Base-by-base conservation (phyloP, 1,140 invertebrate species). In the Drosophila pseudoananassae region DNA sequence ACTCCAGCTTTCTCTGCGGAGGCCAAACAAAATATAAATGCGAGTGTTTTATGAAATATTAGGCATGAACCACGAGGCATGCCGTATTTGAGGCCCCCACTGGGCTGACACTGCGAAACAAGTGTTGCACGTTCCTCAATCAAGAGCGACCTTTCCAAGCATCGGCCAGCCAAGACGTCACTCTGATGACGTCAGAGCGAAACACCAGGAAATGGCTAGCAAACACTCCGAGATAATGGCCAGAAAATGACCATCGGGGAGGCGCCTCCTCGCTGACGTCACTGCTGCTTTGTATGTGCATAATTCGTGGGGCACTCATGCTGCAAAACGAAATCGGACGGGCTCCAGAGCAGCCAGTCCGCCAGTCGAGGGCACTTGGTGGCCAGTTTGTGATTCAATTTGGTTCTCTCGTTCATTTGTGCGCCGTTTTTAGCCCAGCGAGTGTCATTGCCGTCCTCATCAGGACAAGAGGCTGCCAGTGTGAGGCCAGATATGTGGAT, bases 341-440 rank as follows among this genome's bases (percentile, higher is more conserved):
- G 36, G 51, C 58, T 20, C 43, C 51, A 9, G 29, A 56, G 23
- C 29, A 33, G 33, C 14, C 57, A 33, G 33, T n/a, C 57, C 8
- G 23, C 20, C 43, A 69, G 50, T 69, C 63, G 79, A 70, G 75
- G 51, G 60, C 80, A 78, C 71, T 84, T 59, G 20, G 27, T 47
- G 70, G 74, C 38, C 59, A 74, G 71, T 60, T 83, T 64, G 65
- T 76, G 80, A 84, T 84, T 84, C 76, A 79, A 84, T 84, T 84
- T 69, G 53, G 3, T 47, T 45, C 29, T 61, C 9, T 7, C 53
- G 45, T 73, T 71, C 64, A 63, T 83, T 76, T 76, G 66, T 76
- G 76, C 78, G 78, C 77, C 78, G 65, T 80, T 78, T 78, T 76
- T 71, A 66, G 70, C 64, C 83, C 58, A 68, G 66, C 58, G 73